These are phyloP conservation scores for Sebastes hubbsi DNA, from an alignment of 2,797 vertebrate species.

Conservation along the genomic window DNA sequence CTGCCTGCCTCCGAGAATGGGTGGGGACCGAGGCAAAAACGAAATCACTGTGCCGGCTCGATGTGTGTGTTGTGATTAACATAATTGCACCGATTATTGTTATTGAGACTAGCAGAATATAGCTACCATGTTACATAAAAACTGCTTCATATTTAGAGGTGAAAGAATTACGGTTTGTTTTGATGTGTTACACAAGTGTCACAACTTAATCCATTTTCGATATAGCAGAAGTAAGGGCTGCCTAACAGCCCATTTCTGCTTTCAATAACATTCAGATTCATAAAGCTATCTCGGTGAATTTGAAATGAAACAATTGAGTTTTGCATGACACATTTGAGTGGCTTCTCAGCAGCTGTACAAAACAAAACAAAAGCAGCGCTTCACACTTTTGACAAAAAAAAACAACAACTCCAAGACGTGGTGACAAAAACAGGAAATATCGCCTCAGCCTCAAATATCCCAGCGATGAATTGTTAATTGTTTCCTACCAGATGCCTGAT, in stretches of 20 bases:
- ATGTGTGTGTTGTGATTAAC: constrained; percentile 7
- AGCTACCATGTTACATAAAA: not conserved
- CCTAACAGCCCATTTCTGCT: not conserved
- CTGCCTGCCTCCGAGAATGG: constrained; percentile 16
- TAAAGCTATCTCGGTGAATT: constrained; percentile 14
- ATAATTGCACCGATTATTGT: constrained; percentile 15
- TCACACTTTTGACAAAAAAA: constrained; percentile 12
- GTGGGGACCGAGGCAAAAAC: constrained; percentile 26
- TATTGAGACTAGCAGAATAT: not conserved
- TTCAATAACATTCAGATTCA: constrained; percentile 26
- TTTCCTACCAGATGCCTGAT: not conserved
- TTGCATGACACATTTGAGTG: constrained; percentile 3
- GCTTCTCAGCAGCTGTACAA: constrained; percentile 11
- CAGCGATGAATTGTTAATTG: not conserved
- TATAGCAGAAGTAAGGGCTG: not conserved
- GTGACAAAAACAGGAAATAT: constrained; percentile 40
- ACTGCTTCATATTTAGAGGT: not conserved
- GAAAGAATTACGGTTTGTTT: not conserved
- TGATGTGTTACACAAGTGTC: not conserved
- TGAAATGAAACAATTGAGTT: constrained; percentile 9
- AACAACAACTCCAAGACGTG: not conserved
- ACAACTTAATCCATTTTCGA: constrained; percentile 1
- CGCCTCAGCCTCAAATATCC: not conserved
- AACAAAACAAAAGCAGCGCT: constrained; percentile 30
- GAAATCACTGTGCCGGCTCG: not conserved